phyloP scores from a whole-genome alignment of 2,797 vertebrate species.

The Varecia variegata region DNA sequence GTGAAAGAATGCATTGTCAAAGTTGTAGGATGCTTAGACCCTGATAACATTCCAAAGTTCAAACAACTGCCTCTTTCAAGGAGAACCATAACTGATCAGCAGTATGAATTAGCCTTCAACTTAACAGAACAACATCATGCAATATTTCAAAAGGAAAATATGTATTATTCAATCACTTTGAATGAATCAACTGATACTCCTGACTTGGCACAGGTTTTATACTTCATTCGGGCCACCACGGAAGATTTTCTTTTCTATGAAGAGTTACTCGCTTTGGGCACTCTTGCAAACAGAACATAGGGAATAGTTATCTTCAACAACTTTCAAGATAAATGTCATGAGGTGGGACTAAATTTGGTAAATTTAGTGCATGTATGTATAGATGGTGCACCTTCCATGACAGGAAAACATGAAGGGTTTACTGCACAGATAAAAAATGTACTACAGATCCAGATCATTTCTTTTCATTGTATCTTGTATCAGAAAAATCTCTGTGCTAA shows the following conservation, averaged over 20 bases:
- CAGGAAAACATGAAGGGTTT: background rate
- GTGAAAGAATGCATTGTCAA: background rate
- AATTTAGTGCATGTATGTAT: background rate
- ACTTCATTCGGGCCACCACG: background rate
- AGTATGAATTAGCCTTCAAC: background rate
- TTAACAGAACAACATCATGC: background rate
- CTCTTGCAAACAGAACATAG: background rate
- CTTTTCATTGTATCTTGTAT: background rate
- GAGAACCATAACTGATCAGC: background rate
- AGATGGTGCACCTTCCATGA: background rate
- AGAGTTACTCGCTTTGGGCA: background rate
- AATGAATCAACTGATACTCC: background rate
- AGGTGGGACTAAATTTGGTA: background rate
- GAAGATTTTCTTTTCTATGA: background rate
- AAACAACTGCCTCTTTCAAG: background rate
- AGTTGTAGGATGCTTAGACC: background rate
- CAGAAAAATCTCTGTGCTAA: background rate
- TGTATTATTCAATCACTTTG: background rate
- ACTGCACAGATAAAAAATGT: background rate
- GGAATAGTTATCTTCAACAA: background rate
- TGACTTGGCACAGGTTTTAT: background rate
- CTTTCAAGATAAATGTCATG: background rate
- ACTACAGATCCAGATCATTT: background rate
- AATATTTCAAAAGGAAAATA: background rate
- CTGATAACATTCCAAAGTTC: background rate